These are phyloP conservation scores for Amazona vittata DNA, from an alignment of 2,113 vertebrate genomes.

Conservation along the genomic window DNA sequence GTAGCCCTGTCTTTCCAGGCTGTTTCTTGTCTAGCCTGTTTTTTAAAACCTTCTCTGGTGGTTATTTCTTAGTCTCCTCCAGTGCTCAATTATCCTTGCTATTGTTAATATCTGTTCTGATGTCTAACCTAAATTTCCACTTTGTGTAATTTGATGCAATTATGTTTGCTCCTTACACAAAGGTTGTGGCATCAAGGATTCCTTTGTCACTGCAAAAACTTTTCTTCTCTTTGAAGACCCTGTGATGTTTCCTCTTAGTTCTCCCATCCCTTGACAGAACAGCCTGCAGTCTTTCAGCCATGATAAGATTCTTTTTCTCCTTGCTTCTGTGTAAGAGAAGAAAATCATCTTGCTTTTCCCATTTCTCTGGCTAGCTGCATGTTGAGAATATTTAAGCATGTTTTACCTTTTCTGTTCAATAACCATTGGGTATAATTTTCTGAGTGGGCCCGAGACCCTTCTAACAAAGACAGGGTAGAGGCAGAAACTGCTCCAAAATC, in stretches of 20 bases:
- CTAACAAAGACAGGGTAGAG: background rate
- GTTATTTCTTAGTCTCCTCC: constrained; percentile 22
- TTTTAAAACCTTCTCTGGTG: background rate
- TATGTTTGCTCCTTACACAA: background rate
- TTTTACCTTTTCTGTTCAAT: background rate
- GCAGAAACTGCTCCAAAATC: background rate
- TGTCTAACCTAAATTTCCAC: constrained; percentile 25
- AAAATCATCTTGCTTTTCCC: background rate
- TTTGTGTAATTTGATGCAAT: background rate
- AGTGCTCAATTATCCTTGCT: constrained; percentile 23
- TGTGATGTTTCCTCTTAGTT: background rate
- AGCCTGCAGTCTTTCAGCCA: background rate
- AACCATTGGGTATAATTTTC: background rate
- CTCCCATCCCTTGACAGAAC: background rate
- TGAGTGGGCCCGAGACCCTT: background rate
- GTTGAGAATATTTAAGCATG: constrained; percentile 9
- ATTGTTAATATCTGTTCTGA: background rate
- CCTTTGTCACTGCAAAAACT: background rate
- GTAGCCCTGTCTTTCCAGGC: background rate
- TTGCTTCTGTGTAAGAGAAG: background rate
- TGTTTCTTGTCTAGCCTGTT: background rate
- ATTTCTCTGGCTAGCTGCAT: background rate
- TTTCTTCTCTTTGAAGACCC: constrained; percentile 29
- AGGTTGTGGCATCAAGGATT: background rate
- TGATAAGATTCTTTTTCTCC: background rate